Conservation (phyloP, 2,113 vertebrate genomes). For the Malurus cyaneus region DNA sequence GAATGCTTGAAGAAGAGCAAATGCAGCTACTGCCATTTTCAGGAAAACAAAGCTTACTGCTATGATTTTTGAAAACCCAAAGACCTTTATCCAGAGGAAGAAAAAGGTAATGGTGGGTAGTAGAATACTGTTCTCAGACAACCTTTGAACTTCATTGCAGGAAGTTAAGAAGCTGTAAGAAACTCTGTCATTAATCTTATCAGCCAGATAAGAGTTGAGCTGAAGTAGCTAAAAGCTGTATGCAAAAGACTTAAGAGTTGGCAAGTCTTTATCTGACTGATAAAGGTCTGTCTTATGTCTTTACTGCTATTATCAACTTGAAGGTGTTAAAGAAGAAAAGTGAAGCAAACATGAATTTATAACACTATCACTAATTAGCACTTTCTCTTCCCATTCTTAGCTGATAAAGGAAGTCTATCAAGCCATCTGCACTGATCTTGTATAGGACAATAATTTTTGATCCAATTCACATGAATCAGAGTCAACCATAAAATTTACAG, state of each 20-base stretch:
- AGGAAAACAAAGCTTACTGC: neutral
- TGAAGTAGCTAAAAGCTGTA: neutral
- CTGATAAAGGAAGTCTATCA: neutral
- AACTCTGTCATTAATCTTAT: constrained; percentile 59
- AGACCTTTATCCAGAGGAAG: neutral
- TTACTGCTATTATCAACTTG: constrained; percentile 1
- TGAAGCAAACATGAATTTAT: neutral
- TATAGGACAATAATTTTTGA: neutral
- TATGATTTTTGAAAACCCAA: neutral
- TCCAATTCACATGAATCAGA: neutral
- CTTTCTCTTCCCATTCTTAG: neutral
- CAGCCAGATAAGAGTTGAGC: constrained; percentile 34
- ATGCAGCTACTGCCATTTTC: neutral
- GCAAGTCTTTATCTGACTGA: constrained; percentile 42
- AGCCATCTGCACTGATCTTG: neutral
- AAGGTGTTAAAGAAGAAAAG: constrained; percentile 1
- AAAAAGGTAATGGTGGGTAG: neutral
- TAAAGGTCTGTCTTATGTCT: neutral
- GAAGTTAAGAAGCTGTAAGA: constrained; percentile 34
- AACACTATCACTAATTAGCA: neutral
- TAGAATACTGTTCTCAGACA: neutral
- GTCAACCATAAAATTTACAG: neutral
- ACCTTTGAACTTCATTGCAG: constrained; percentile 29
- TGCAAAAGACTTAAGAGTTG: neutral
- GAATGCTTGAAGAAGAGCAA: neutral